phyloP scores from a whole-genome alignment of 2,113 vertebrate genomes.

The Oreotragus oreotragus region DNA sequence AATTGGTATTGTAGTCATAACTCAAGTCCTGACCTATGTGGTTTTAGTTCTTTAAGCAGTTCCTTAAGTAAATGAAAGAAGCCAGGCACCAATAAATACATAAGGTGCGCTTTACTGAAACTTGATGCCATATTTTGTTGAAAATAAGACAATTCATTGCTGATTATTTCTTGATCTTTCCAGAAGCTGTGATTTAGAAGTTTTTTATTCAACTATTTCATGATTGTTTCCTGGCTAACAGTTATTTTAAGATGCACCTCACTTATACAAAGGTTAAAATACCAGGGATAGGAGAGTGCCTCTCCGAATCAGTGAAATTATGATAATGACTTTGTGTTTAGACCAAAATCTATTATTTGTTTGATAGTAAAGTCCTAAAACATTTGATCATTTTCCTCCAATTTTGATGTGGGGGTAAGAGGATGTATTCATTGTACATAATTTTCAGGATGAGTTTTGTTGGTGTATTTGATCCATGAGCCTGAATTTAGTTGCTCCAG shows the following conservation, averaged over 20 bases:
- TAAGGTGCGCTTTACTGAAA: not conserved
- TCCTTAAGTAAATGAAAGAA: not conserved
- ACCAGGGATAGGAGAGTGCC: not conserved
- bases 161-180: conserved; percentile 13
- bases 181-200: not conserved
- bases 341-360: not conserved
- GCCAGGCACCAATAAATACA: not conserved
- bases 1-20: not conserved
- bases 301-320: conserved; percentile 26
- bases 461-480: not conserved
- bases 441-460: conserved; percentile 13
- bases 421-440: not conserved
- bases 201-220: not conserved
- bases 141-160: not conserved
- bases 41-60: not conserved
- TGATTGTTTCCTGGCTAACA: not conserved
- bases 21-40: not conserved
- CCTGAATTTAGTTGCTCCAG: not conserved
- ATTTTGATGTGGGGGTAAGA: not conserved
- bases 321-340: not conserved
- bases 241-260: not conserved
- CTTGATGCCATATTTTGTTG: not conserved
- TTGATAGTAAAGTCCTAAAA: conserved; percentile 13
- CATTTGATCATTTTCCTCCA: not conserved
- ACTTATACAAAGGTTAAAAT: conserved; percentile 19